Conservation (phyloP, 2,113 vertebrate genomes). For the Andinoacara biseriatus region DNA sequence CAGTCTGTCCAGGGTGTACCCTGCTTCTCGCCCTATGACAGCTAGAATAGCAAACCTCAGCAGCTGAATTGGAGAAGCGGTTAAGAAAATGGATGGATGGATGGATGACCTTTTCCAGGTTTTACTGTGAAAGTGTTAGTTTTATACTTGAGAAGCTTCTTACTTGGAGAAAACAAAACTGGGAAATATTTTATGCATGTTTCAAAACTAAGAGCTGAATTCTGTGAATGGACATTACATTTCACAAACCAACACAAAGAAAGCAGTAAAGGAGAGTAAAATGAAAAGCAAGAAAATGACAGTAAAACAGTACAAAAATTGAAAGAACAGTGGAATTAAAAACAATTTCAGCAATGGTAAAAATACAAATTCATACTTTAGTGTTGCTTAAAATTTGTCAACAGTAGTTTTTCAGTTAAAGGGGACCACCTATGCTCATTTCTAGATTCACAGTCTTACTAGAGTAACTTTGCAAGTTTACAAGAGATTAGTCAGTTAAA, state of each 20-base stretch:
- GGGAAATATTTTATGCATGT: not conserved
- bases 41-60: not conserved
- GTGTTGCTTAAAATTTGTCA: not conserved
- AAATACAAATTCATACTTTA: not conserved
- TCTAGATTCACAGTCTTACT: no score
- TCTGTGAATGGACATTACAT: no score
- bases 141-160: not conserved
- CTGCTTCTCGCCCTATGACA: not conserved
- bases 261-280: not conserved
- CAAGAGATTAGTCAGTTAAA: no score
- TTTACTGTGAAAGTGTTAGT: not conserved
- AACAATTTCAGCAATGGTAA: no score
- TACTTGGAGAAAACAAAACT: not conserved
- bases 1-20: not conserved
- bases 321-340: not conserved
- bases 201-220: not conserved
- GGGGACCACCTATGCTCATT: no score
- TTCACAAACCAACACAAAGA: not conserved
- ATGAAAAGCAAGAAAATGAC: not conserved
- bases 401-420: no score
- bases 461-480: no score
- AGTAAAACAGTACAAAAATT: rapidly evolving
- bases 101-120: not conserved
- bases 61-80: not conserved
- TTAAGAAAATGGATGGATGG: not conserved